A percentile compares a stretch with the other conserved stretches of the same genome.
phyloP scores from a whole-genome alignment of 2,797 vertebrate species.

The Myoxocephalus aenaeus region DNA sequence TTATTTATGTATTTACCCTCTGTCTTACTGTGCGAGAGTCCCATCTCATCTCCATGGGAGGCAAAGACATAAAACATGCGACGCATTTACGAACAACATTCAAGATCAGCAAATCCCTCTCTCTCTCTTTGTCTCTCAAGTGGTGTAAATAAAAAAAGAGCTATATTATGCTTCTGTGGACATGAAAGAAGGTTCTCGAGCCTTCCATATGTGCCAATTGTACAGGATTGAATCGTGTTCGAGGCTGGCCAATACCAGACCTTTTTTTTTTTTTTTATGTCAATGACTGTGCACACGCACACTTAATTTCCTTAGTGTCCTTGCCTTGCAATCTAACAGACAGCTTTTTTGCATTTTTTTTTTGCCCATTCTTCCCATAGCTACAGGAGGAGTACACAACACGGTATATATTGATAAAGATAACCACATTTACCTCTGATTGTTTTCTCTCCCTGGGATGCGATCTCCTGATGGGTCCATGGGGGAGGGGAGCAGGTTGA shows the following conservation, averaged over 20 bases:
- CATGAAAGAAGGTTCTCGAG: slow-evolving; percentile 36
- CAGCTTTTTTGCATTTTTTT: neutral
- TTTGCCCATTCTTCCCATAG: neutral
- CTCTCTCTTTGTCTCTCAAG: slow-evolving; percentile 14
- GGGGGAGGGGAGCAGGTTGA: slow-evolving; percentile 89
- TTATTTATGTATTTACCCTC: slow-evolving; percentile 54
- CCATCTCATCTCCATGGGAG: slow-evolving; percentile 47
- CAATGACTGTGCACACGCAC: neutral
- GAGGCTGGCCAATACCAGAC: slow-evolving; percentile 5
- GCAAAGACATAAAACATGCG: slow-evolving; percentile 48
- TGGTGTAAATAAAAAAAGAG: slow-evolving; percentile 4
- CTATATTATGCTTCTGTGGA: slow-evolving; percentile 1
- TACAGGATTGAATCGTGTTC: slow-evolving; percentile 19
- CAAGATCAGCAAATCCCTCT: slow-evolving; percentile 50
- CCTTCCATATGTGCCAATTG: slow-evolving; percentile 16
- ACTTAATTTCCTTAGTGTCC: slow-evolving; percentile 4
- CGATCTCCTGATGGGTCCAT: slow-evolving; percentile 85
- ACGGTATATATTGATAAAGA: neutral
- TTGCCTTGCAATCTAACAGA: neutral
- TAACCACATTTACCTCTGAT: slow-evolving; percentile 85
- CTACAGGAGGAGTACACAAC: neutral
- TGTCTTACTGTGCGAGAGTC: slow-evolving; percentile 2
- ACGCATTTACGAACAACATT: slow-evolving; percentile 49
- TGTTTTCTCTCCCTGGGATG: slow-evolving; percentile 84
- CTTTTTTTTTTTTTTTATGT: slow-evolving; percentile 28